phyloP scores from a whole-genome alignment of 2,797 vertebrate species.

The Nannoperca australis region DNA sequence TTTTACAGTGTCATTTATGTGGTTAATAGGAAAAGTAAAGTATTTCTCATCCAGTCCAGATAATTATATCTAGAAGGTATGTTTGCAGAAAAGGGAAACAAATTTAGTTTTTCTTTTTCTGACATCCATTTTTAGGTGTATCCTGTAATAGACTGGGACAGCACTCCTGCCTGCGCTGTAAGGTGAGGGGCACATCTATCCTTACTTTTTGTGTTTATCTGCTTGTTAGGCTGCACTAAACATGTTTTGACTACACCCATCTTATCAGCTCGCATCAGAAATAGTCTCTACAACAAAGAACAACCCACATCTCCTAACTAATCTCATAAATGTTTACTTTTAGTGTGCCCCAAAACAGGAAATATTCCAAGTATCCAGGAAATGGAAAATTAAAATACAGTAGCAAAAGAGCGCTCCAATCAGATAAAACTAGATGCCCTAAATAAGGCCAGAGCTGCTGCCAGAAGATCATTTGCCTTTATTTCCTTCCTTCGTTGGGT shows the following conservation, averaged over 20 bases:
- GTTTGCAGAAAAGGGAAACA: not conserved
- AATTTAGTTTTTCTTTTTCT: not conserved
- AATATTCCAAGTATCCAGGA: not conserved
- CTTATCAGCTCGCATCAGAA: constrained; percentile 1
- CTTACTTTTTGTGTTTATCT: not conserved
- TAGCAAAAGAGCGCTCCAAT: not conserved
- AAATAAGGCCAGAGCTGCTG: not conserved
- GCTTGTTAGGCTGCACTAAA: not conserved
- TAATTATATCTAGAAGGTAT: constrained; percentile 2
- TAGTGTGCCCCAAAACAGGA: not conserved
- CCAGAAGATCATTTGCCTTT: not conserved
- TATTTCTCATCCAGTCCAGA: not conserved
- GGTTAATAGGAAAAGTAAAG: not conserved
- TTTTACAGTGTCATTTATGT: constrained; percentile 4
- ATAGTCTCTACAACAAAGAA: not conserved
- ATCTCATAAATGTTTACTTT: not conserved
- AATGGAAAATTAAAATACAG: constrained; percentile 3
- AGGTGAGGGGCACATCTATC: constrained; percentile 84
- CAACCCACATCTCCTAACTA: not conserved
- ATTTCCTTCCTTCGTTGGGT: not conserved
- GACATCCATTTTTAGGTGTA: constrained; percentile 85
- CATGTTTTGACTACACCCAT: not conserved
- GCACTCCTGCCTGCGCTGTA: constrained; percentile 96
- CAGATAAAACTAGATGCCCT: not conserved
- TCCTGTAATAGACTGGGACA: constrained; percentile 97